These are phyloP conservation scores for Equus przewalskii DNA, from an alignment of 2,113 vertebrate genomes.

Conservation along the genomic window DNA sequence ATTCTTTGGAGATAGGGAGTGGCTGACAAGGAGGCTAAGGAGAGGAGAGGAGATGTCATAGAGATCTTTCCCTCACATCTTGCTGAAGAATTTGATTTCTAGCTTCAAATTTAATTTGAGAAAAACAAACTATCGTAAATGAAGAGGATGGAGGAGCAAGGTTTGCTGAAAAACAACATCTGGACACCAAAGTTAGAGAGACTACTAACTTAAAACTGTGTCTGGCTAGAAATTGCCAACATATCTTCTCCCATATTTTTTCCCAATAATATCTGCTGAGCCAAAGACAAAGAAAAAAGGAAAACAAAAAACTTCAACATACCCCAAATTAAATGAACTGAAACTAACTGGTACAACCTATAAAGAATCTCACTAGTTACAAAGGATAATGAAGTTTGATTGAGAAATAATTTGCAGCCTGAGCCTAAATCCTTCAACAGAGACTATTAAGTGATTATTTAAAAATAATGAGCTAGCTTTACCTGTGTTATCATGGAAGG, in stretches of 20 bases:
- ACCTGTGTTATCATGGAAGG: not conserved
- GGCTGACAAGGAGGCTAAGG: not conserved
- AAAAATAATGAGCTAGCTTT: conserved; percentile 25
- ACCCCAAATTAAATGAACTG: conserved; percentile 1
- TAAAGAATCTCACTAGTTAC: conserved; percentile 1
- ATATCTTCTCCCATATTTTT: not conserved
- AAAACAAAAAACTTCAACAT: not conserved
- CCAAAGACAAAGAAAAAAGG: not conserved
- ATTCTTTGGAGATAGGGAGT: not conserved
- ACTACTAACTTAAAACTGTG: conserved; percentile 6
- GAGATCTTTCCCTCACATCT: not conserved
- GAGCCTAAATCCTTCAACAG: not conserved
- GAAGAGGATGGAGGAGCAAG: not conserved
- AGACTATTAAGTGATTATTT: not conserved
- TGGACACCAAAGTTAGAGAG: not conserved
- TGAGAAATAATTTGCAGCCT: not conserved
- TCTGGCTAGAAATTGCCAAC: not conserved
- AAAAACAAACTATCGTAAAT: not conserved
- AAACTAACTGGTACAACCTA: conserved; percentile 26
- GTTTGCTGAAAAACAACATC: conserved; percentile 15
- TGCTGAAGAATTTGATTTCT: conserved; percentile 18
- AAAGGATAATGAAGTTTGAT: not conserved
- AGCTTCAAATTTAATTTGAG: conserved; percentile 1
- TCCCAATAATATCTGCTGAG: not conserved
- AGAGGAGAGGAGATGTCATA: not conserved